Conservation (phyloP, 2,113 vertebrate species). For the Callospermophilus lateralis region DNA sequence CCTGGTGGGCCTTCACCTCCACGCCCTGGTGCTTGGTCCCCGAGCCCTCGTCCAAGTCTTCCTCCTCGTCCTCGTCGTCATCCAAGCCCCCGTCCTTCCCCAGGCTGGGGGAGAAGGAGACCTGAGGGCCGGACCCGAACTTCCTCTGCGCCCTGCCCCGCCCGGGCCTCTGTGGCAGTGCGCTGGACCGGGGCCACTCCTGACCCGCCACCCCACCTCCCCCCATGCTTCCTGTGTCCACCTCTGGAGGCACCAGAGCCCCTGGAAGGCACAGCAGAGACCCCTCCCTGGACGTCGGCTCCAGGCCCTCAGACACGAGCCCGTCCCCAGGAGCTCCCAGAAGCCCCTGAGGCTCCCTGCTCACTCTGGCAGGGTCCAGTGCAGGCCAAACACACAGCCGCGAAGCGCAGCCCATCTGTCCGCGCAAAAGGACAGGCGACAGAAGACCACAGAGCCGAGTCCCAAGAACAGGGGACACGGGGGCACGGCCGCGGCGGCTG, state of each 20-base stretch:
- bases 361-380: background rate
- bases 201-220: background rate
- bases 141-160: background rate
- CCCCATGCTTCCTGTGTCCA: fast-evolving
- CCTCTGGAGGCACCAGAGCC: background rate
- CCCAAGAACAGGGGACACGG: too few species aligned
- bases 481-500: background rate
- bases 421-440: background rate
- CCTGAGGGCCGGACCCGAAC: fast-evolving
- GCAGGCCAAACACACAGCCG: background rate
- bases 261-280: background rate
- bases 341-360: fast-evolving
- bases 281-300: fast-evolving
- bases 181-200: background rate
- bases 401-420: background rate
- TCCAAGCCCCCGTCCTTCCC: conserved; percentile 90
- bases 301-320: background rate
- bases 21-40: conserved; percentile 87
- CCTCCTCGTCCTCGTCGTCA: conserved; percentile 92
- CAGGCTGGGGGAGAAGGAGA: conserved; percentile 84
- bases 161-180: background rate
- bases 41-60: conserved; percentile 89
- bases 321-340: too few species aligned
- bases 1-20: conserved; percentile 93
- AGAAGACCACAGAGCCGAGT: too few species aligned